Conservation (phyloP, 2,113 vertebrate genomes). For the Archocentrus centrarchus region DNA sequence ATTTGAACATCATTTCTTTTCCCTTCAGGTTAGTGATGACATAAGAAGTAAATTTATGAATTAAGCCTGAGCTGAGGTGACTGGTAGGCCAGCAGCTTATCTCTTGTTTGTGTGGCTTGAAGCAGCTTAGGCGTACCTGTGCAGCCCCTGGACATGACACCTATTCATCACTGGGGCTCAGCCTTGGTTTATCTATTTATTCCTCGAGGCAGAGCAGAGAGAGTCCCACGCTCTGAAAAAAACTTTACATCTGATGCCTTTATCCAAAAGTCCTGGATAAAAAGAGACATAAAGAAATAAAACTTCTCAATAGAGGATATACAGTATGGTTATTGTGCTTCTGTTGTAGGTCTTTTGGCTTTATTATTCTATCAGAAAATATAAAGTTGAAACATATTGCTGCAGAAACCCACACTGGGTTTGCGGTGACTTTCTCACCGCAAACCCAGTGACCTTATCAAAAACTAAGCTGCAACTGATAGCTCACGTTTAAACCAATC, state of each 20-base stretch:
- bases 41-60: constrained; percentile 23
- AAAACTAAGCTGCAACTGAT: not conserved
- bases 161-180: constrained; percentile 42
- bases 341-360: not conserved
- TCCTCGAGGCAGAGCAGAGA: not conserved
- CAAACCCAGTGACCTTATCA: not conserved
- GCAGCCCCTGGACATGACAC: constrained; percentile 28
- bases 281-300: not conserved
- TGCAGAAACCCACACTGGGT: too few species aligned
- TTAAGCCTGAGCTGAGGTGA: constrained; percentile 36
- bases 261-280: not conserved
- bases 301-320: not conserved
- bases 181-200: constrained; percentile 11
- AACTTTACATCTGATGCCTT: constrained; percentile 5
- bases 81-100: constrained; percentile 46
- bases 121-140: constrained; percentile 33
- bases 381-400: too few species aligned
- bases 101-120: constrained; percentile 38
- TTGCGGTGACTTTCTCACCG: too few species aligned
- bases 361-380: too few species aligned
- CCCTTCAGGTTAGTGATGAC: constrained; percentile 22
- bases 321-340: not conserved
- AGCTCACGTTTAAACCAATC: not conserved
- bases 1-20: not conserved
- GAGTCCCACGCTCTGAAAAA: not conserved